Percentiles rank a stretch among this genome's conserved stretches.
These are phyloP conservation scores for Epizoanthus scotinus DNA, from an alignment of 92 coral and sea anemone genomes.

Conservation along the genomic window DNA sequence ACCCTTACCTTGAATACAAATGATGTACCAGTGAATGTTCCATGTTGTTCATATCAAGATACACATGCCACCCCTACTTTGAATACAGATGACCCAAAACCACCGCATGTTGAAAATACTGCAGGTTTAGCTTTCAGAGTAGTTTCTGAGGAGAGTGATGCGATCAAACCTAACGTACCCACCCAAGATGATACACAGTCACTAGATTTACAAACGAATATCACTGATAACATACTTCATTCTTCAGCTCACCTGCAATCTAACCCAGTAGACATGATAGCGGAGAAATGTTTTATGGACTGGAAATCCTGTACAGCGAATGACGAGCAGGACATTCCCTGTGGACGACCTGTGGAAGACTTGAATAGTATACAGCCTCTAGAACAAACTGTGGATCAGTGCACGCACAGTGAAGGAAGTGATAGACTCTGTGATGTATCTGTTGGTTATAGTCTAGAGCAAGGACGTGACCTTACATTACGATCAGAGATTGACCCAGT, in stretches of 20 bases:
- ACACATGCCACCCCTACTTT: too few species aligned
- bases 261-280: not conserved
- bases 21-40: too few species aligned
- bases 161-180: not conserved
- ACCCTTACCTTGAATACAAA: too few species aligned
- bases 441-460: not conserved
- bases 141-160: not conserved
- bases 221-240: not conserved
- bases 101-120: not conserved
- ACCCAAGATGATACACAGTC: not conserved
- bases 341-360: not conserved
- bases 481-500: not conserved
- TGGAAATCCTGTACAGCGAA: not conserved
- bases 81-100: not conserved
- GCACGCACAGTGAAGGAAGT: not conserved
- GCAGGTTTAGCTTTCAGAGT: not conserved
- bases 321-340: not conserved
- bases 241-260: not conserved
- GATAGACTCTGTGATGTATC: not conserved
- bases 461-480: not conserved
- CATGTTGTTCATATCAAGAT: too few species aligned
- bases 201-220: not conserved
- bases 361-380: not conserved
- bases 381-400: not conserved
- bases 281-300: not conserved